Evolutionary conservation across 2,113 vertebrate species (phyloP).

Genomic region (Butastur rufipennis): DNA sequence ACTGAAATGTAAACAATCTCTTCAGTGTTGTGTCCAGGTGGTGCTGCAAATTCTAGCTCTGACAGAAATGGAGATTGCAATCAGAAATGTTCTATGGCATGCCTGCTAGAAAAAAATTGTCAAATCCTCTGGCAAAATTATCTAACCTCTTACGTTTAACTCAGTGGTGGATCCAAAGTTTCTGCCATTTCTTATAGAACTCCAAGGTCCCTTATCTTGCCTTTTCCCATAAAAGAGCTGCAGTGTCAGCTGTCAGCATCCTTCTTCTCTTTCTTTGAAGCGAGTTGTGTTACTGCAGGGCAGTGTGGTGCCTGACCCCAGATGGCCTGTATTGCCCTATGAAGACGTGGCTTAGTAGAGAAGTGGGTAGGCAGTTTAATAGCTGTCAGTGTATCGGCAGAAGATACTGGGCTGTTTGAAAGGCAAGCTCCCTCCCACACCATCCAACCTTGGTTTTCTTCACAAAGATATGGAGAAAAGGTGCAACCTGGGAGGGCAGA

Average conservation of each 20-base stretch:
- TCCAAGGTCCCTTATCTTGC: background rate
- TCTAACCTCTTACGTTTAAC: background rate
- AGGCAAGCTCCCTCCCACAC: background rate
- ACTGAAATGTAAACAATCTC: background rate
- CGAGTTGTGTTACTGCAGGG: conserved; percentile 1
- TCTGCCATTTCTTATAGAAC: background rate
- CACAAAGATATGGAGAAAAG: conserved; percentile 15
- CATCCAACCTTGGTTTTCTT: conserved; percentile 19
- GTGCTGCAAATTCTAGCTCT: background rate
- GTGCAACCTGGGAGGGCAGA: background rate
- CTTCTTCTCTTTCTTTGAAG: conserved; percentile 10
- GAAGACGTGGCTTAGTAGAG: background rate
- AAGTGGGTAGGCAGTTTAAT: background rate
- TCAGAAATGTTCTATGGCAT: background rate
- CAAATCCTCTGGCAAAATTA: background rate
- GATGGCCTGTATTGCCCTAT: background rate
- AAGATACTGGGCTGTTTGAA: background rate
- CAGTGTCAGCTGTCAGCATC: background rate
- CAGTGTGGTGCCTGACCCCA: conserved; percentile 36
- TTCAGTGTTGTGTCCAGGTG: background rate
- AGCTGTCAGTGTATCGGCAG: background rate
- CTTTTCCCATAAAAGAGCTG: background rate
- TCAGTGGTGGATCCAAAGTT: background rate
- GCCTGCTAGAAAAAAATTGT: background rate
- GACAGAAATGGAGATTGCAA: background rate